Conservation (phyloP, 1,140 invertebrate species). For the Platorchestia sp. region DNA sequence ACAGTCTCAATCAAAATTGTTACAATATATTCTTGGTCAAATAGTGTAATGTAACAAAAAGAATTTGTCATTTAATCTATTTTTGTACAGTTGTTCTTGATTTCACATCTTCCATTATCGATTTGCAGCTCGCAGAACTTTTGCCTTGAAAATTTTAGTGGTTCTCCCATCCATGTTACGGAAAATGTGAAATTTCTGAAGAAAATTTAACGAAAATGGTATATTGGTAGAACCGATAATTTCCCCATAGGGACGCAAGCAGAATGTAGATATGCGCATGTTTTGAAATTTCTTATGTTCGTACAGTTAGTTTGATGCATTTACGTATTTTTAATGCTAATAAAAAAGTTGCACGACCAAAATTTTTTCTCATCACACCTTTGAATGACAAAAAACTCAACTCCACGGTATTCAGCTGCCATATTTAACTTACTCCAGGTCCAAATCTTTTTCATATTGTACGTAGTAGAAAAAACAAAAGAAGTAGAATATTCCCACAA, state of each 20-base stretch:
- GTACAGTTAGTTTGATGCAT: not conserved
- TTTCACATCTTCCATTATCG: not conserved
- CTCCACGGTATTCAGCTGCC: not conserved
- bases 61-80: too few species aligned
- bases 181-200: not conserved
- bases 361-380: too few species aligned
- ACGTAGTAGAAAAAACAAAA: too few species aligned
- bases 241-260: not conserved
- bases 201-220: not conserved
- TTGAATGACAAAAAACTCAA: not conserved
- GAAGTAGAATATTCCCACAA: too few species aligned
- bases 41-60: too few species aligned
- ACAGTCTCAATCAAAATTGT: too few species aligned
- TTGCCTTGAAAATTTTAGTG: not conserved
- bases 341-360: too few species aligned
- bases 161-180: not conserved
- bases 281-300: not conserved
- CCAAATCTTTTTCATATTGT: too few species aligned
- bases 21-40: too few species aligned
- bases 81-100: not conserved
- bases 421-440: not conserved
- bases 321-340: not conserved
- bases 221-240: not conserved
- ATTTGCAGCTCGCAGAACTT: not conserved
- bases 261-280: not conserved